Evolutionary conservation across 2,797 vertebrate genomes (phyloP), one percentile per base, ranked within the genome.

Genomic region (Sciurus carolinensis): DNA sequence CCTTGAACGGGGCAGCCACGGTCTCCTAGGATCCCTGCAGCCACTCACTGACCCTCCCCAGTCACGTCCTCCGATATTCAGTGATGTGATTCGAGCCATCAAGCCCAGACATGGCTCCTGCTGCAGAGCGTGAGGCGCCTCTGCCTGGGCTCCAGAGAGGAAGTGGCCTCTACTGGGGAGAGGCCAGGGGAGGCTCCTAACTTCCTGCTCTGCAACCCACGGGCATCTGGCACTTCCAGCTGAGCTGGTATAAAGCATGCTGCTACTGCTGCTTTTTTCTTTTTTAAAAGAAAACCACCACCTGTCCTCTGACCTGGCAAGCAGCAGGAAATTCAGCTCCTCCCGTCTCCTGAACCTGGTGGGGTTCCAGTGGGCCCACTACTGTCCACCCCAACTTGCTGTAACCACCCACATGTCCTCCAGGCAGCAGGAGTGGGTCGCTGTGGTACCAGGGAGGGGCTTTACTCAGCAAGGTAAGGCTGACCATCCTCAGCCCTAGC

Each of bases 331-430:
- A 54, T 5, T 42, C 47, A 20, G 24, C 0, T 3, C 47, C 79
- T 47, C 28, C 84, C 26, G 33, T 73, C 52, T 80, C 67, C 72
- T 11, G 57, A 50, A 33, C 1, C 50, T 3, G 15, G n/a, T 13
- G 4, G 12, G 10, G 62, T 77, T 42, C 79, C 1, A 39, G 50
- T 0, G n/a, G 81, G 17, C 39, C 50, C 7, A 1, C 62, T 0
- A 1, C 8, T 8, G 26, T 36, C 18, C n/a, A 26, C 5, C 24
- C 59, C 36, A 39, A 54, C 17, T 50, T n/a, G 54, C 12, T 22
- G 17, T 9, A 12, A 6, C 59, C 28, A n/a, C 44, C 44, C 8
- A 11, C 5, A 26, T 1, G 2, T 33, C 44, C 59, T 14, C 3
- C 15, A 52, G 71, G 30, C 54, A 44, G 0, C 5, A 17, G 30